Base-by-base conservation (phyloP, 2,888 invertebrate species). In the Morpho deidamia region DNA sequence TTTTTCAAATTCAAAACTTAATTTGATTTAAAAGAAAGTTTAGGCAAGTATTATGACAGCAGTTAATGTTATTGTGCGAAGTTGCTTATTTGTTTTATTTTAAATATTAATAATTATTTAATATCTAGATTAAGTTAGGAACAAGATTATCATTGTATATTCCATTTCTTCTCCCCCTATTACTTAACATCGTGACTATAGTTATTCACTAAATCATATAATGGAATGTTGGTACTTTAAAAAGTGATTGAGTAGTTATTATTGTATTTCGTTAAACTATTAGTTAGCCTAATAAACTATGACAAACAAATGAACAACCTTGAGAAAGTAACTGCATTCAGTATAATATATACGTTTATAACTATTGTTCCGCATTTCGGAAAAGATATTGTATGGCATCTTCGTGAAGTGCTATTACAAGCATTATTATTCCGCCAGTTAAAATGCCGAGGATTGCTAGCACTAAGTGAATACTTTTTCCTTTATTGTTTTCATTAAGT, bases 401-500 rank as follows among this genome's bases (percentile, higher is more conserved):
- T 79, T 95, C 95, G 68, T 94, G 93, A 7, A 95, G 74, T 1
- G 95, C 95, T 62, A 95, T 95, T 55, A 92, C 67, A 51, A 95
- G 78, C 95, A 95, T 95, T 59, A 95, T 93, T 35, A 91, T 77
- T 42, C 93, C 93, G 1, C 95, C 95, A 1, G 91, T 68, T 14
- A 92, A 71, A 62, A 95, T 93, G 10, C 95, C 95, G 8, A 91
- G 62, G 14, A 93, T 80, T 65, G 95, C 94, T 51, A 95, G 81
- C 11, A 93, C 60, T 59, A 93, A 86, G 60, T 91, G 88, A 48
- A 91, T 75, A 53, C 89, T 78, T 67, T 91, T 91, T 1, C 87
- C 85, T 63, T 89, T 81, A 67, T 90, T 85, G 68, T 90, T 90
- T 59, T 82, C 81, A 69, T 91, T 90, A 74, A 92, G 86, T 78